These are phyloP conservation scores for Hylyphantes graminicola DNA, from an alignment of 1,140 invertebrate genomes.

Conservation along the genomic window DNA sequence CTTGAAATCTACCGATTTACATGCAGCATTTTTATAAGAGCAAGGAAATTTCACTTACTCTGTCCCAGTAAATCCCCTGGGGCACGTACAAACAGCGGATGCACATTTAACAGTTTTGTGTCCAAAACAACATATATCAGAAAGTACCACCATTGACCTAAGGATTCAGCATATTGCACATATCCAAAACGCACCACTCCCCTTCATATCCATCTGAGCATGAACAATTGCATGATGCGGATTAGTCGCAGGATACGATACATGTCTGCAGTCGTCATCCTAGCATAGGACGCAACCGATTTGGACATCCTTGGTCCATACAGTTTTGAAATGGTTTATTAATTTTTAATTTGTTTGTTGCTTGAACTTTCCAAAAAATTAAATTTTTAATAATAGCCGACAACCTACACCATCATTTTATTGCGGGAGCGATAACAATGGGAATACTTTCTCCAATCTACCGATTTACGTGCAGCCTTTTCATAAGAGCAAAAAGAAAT, in stretches of 20 bases:
- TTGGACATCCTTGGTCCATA: slow-evolving; percentile 7
- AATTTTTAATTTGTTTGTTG: no score
- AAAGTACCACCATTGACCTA: slow-evolving; percentile 85
- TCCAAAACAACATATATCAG: slow-evolving; percentile 73
- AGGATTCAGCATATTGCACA: slow-evolving; percentile 65
- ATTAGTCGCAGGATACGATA: slow-evolving; percentile 82
- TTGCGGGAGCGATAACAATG: no score
- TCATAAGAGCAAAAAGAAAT: no score
- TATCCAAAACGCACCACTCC: slow-evolving; percentile 82
- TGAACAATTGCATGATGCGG: slow-evolving; percentile 82
- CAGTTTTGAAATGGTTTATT: no score
- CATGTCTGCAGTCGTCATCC: slow-evolving; percentile 82
- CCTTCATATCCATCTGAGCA: slow-evolving; percentile 84
- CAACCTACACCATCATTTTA: no score
- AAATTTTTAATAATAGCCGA: no score
- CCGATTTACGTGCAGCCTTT: no score
- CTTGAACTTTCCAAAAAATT: no score
- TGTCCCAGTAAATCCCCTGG: slow-evolving; percentile 48
- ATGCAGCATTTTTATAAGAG: no score
- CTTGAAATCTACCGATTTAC: no score
- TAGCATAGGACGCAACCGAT: slow-evolving; percentile 83
- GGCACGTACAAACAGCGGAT: slow-evolving; percentile 85
- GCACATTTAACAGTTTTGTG: no score
- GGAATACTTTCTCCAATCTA: no score
- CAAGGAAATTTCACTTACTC: slow-evolving; percentile 39